These are phyloP conservation scores for Brachypteracias leptosomus DNA, from an alignment of 2,113 vertebrate species.

Conservation along the genomic window DNA sequence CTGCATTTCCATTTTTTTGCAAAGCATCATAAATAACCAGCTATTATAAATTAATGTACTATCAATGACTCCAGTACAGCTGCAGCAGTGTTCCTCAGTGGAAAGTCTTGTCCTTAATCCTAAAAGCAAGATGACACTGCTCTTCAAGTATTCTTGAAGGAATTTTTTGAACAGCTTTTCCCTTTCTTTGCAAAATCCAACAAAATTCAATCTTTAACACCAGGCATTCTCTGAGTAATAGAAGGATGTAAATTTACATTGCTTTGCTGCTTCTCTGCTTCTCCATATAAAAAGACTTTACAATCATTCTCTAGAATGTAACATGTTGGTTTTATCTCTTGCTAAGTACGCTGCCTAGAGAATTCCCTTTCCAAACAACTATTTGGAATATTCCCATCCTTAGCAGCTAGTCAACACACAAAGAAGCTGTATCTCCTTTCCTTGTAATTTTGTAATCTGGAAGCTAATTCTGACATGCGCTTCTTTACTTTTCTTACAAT, in stretches of 20 bases:
- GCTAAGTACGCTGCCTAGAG: not conserved
- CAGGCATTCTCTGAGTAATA: not conserved
- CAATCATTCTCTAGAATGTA: not conserved
- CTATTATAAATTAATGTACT: conserved; percentile 11
- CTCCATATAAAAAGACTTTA: not conserved
- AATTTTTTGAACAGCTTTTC: not conserved
- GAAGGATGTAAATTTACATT: not conserved
- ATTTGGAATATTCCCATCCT: not conserved
- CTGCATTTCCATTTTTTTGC: not conserved
- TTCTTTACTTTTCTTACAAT: not conserved
- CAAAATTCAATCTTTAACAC: not conserved
- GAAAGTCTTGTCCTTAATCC: not conserved
- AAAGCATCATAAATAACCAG: not conserved
- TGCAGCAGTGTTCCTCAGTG: not conserved
- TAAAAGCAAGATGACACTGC: not conserved
- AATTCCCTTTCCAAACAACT: not conserved
- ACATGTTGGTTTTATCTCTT: not conserved
- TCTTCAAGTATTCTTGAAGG: not conserved
- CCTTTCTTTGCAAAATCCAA: not conserved
- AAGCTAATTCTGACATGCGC: not conserved
- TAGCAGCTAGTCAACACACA: not conserved
- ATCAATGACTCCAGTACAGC: not conserved
- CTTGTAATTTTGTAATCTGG: not conserved
- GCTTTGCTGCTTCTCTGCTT: not conserved
- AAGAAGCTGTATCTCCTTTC: not conserved